Percentiles rank a stretch among this genome's conserved stretches.
phyloP scores from a whole-genome alignment of 2,797 vertebrate species.

The Anguilla anguilla region DNA sequence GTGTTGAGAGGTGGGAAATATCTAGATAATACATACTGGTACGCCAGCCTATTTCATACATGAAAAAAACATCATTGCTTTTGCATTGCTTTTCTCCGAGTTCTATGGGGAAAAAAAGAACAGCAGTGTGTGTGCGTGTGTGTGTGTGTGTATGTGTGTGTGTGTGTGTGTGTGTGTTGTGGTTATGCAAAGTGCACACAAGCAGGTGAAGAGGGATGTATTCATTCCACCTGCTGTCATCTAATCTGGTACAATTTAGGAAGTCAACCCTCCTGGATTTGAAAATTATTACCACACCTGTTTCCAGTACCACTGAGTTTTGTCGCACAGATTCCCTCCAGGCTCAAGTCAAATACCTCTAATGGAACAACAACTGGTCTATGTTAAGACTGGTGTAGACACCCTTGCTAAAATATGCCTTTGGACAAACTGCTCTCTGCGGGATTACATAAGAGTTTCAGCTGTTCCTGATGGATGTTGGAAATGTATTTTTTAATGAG shows the following conservation, averaged over 20 bases:
- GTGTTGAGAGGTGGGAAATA: not conserved
- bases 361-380: not conserved
- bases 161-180: not conserved
- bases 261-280: not conserved
- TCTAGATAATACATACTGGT: not conserved
- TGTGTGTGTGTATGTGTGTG: not conserved
- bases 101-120: not conserved
- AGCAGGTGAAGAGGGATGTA: not conserved
- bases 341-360: not conserved
- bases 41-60: not conserved
- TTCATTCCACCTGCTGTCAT: not conserved
- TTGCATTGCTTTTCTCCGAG: not conserved
- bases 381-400: not conserved
- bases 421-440: not conserved
- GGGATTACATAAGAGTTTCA: not conserved
- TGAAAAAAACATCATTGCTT: not conserved
- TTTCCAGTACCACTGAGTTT: not conserved
- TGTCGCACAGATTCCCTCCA: not conserved
- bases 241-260: not conserved
- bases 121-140: not conserved
- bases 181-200: not conserved
- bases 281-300: not conserved
- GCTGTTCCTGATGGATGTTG: not conserved
- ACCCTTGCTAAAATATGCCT: not conserved
- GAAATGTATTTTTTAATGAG: not conserved